Percentiles rank a stretch among this genome's conserved stretches.
These are phyloP conservation scores for Esperia sulphurella DNA, from an alignment of 2,888 invertebrate genomes.

Conservation along the genomic window DNA sequence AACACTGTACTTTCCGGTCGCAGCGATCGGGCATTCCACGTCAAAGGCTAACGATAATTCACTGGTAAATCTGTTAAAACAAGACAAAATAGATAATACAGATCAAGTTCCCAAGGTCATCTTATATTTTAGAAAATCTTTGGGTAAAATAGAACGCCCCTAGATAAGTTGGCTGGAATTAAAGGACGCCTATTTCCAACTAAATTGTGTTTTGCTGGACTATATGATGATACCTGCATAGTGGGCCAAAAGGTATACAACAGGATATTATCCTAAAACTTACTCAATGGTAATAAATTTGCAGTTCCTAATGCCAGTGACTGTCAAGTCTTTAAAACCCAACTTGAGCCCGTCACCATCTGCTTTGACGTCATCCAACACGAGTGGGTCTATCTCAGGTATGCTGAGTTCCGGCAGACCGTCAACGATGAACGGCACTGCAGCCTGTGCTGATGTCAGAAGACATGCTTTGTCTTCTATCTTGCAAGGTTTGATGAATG, in stretches of 20 bases:
- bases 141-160: no score
- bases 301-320: conserved; percentile 24
- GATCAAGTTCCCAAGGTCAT: no score
- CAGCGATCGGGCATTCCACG: conserved; percentile 22
- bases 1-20: conserved; percentile 25
- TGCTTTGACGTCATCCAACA: conserved; percentile 19
- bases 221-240: no score
- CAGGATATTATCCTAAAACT: conserved; percentile 14
- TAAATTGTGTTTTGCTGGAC: no score
- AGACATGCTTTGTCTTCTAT: conserved; percentile 27
- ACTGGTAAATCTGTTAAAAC: neutral
- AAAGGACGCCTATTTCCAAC: no score
- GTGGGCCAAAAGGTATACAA: no score
- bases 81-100: no score
- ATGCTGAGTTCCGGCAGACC: conserved; percentile 29
- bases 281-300: conserved; percentile 28
- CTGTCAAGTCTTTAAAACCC: conserved; percentile 19
- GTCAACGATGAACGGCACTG: conserved; percentile 16
- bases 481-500: conserved; percentile 34
- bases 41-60: conserved; percentile 10
- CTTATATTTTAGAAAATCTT: neutral
- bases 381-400: conserved; percentile 25
- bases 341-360: conserved; percentile 25
- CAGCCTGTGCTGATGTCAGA: conserved; percentile 20
- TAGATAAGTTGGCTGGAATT: no score